Base-by-base conservation (phyloP, 30 jellyfish, hydroid and myxozoan species). In the Pelagia noctiluca region DNA sequence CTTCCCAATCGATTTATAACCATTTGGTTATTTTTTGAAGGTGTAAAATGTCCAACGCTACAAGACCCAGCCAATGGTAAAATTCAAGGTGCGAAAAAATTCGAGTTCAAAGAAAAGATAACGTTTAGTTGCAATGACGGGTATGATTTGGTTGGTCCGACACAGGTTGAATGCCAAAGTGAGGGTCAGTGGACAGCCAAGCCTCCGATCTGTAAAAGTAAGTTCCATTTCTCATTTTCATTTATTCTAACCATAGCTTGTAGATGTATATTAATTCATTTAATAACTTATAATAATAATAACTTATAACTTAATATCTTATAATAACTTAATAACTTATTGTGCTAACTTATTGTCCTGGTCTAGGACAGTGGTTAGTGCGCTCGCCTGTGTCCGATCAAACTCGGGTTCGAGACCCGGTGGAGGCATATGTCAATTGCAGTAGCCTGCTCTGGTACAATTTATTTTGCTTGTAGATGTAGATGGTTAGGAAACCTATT, bases 11-110 rank as follows among this genome's bases (percentile, higher is more conserved):
- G n/a, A n/a, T n/a, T n/a, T n/a, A n/a, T 69, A 18, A 4, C 29
- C 25, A 21, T 7, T 35, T 37, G 38, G 19, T 50, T 22, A 32
- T 22, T 69, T 49, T 24, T 46, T 34, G 21, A 47, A 93, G 98
- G 93, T 30, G 87, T 88, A 57, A 78, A 70, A 46, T 95, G 99
- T 65, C 96, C 96, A 5, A 35, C 35, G 1, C 28, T 95, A 19
- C 25, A 13, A 8, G 70, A 93, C 21, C 96, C 97, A 3, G 82
- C 42, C 2, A 49, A 80, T 82, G 97, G 99, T 0, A 7, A 60
- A 8, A 61, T 95, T 81, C 37, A 29, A 34, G 96, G 99, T 4
- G 85, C 89, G 19, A 71, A 35, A 28, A 84, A 88, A 21, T 89
- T 84, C 73, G 50, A 77, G 16, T 84, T 67, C 75, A 89, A 89